Evolutionary conservation across 2,113 vertebrate genomes (phyloP).

Genomic region (Pristiophorus japonicus): DNA sequence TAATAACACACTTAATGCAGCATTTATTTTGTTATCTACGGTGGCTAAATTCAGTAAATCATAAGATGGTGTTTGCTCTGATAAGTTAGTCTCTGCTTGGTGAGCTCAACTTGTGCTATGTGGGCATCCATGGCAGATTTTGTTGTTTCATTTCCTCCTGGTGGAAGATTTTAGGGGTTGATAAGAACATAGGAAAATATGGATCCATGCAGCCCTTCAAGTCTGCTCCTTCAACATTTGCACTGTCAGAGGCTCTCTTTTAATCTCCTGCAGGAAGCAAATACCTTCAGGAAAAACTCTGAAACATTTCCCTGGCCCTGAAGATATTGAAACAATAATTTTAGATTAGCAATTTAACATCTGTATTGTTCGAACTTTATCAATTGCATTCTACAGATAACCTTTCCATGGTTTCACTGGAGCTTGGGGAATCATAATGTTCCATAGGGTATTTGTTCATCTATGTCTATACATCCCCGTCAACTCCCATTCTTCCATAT

Average conservation of each 20-base stretch:
- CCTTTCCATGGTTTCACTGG: not conserved
- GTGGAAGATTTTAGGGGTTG: not conserved
- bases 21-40: not conserved
- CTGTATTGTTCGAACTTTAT: not conserved
- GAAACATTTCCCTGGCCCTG: not conserved
- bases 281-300: not conserved
- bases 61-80: not conserved
- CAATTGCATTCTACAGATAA: not conserved
- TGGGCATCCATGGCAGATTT: not conserved
- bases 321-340: not conserved
- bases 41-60: not conserved
- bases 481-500: not conserved
- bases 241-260: not conserved
- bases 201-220: not conserved
- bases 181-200: not conserved
- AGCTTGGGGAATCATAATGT: not conserved
- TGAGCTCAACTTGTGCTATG: not conserved
- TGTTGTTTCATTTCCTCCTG: not conserved
- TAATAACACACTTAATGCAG: not conserved
- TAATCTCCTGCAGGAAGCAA: not conserved
- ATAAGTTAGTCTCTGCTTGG: not conserved
- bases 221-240: not conserved
- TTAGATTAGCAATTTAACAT: not conserved
- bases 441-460: not conserved
- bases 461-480: not conserved